Base-by-base conservation (phyloP, 1,140 invertebrate species). In the Rhopalosiphum maidis region DNA sequence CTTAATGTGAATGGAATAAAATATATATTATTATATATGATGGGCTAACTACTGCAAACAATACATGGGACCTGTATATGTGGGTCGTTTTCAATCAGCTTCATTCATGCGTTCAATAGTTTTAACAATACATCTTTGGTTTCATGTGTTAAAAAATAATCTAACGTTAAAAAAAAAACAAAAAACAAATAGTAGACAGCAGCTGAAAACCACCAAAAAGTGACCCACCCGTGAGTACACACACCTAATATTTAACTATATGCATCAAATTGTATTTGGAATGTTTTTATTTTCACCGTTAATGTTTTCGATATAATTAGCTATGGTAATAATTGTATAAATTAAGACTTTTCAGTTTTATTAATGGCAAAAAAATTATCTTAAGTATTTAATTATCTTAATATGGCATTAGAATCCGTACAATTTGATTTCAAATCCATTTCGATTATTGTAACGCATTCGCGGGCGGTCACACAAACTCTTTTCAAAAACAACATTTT, bases 31-130 rank as follows among this genome's bases (percentile, higher is more conserved):
- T n/a, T 30, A 48, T 88, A 91, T n/a, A 51, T 25, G 46, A 51
- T 37, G 46, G 60, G 46, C 43, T 82, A 91, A 51, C 60, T 91
- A 91, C 68, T 46, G 43, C 68, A 82, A 91, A 91, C 90, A 91
- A 91, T 91, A 22, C 90, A 82, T 83, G 90, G 83, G 90, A 77
- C 1, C n/a, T n/a, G 60, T 77, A 77, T 77, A 77, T 83, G 90
- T 91, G 90, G 90, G 90, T 91, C 90, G 90, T 91, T 91, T 92
- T 85, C 91, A 85, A 92, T 92, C 68, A 54, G 46, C 91, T 92
- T 92, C 91, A 92, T 92, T 92, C 91, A 85, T 92, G 91, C 91
- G 91, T 92, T 92, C 68, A 85, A 92, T 85, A 92, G 91, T 51
- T 51, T 48, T 92, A 85, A 92, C 91, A 92, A 92, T 85, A 41